Base-by-base conservation (phyloP, 2,888 invertebrate genomes). In the Kryphioiulus occultus region DNA sequence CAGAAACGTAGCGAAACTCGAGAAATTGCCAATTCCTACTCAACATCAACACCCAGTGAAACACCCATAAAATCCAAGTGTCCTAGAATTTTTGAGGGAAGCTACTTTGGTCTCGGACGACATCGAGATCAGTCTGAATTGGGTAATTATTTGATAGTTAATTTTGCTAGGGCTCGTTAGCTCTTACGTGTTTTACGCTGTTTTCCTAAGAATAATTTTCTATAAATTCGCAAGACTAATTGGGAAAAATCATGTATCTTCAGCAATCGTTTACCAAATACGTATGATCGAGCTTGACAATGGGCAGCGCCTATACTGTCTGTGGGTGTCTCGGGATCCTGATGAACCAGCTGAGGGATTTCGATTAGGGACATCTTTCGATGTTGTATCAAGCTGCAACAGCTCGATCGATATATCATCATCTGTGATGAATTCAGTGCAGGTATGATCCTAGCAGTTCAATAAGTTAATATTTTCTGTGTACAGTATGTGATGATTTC, bases 261-360 rank as follows among this genome's bases (percentile, higher is more conserved):
- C 82, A 90, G 90, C 89, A 35, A 89, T 90, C 30, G 90, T 91
- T 84, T 92, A 91, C 88, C 92, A 92, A 89, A 90, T 92, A 19
- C 91, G 91, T 89, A 90, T 90, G 47, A 91, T 92, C 7, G 89
- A 90, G 53, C 89, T 92, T 84, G 92, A 92, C 2, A 92, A 92
- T 88, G 94, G 94, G 1, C 92, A 92, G n/a, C 91, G 92, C 85
- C 93, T 94, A 39, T 94, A 94, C 88, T 94, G 94, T 91, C 93
- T 95, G 90, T 95, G 95, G 93, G 93, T 95, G 87, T 94, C 94
- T 35, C 91, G 93, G 9, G 93, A 93, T 89, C 92, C 92, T 0
- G 91, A 91, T 88, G 92, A 92, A 87, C 90, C 90, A 0, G 91
- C 89, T 0, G 92, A 92, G 88, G 91, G 91, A 9, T 78, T 78